phyloP scores from a whole-genome alignment of 2,113 vertebrate genomes.

The Phaethon lepturus region DNA sequence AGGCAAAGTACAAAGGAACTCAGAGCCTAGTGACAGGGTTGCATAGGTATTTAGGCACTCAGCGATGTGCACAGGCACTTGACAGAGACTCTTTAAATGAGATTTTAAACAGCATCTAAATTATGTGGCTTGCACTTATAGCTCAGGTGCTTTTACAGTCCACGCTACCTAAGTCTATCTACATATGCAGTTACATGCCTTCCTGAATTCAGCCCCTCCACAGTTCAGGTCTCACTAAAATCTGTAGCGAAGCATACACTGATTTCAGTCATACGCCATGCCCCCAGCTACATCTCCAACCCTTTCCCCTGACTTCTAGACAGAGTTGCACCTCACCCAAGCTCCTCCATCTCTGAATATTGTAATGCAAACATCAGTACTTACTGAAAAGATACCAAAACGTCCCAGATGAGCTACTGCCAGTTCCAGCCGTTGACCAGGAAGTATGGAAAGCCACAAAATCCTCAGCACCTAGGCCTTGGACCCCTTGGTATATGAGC shows the following conservation, averaged over 20 bases:
- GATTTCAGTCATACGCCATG: background rate
- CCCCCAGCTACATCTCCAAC: background rate
- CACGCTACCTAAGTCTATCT: background rate
- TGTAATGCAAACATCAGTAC: background rate
- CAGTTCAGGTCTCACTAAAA: background rate
- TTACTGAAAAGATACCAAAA: background rate
- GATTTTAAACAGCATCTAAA: background rate
- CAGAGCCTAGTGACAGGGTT: background rate
- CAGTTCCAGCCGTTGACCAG: background rate
- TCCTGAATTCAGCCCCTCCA: background rate
- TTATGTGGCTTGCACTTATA: background rate
- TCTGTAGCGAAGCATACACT: background rate
- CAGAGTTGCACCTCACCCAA: background rate
- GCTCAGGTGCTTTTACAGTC: background rate
- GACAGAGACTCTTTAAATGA: background rate
- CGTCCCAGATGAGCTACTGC: background rate
- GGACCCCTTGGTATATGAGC: background rate
- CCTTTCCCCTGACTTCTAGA: background rate
- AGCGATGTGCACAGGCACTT: background rate
- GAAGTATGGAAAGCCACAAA: background rate
- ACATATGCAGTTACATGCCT: background rate
- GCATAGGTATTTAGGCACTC: background rate
- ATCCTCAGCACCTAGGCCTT: background rate
- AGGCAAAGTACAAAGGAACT: background rate
- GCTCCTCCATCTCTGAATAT: background rate